Evolutionary conservation across 1,140 invertebrate genomes (phyloP), one percentile per base, ranked within the genome.

Genomic region (Galendromus occidentalis): DNA sequence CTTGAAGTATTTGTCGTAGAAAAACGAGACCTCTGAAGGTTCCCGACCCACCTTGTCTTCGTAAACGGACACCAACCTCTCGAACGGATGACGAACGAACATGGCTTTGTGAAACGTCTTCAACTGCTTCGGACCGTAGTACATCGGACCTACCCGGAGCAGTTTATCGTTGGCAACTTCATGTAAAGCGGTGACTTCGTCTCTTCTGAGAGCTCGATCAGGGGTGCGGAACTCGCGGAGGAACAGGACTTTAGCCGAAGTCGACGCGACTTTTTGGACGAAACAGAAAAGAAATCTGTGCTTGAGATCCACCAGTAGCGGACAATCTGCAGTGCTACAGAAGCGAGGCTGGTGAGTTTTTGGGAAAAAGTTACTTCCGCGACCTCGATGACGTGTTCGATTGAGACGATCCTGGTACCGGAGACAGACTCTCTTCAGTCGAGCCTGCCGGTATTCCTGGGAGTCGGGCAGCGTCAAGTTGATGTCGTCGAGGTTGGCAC

Each of bases 51-150:
- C 72, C 67, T 74, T 75, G 44, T 72, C 72, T 2, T 67, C 63
- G 66, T 72, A 75, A 17, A 69, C 72, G 30, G 73, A 75, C 9
- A 75, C 68, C 28, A 74, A 66, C n/a, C 74, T 65, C 25, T 72
- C 70, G 66, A 75, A 71, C 14, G 73, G 74, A 65, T 75, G 73
- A 7, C 73, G 69, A n/a, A 75, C 74, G 39, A 75, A 69, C 20
- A 74, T 69, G 42, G 72, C 70, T 65, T 74, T 75, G 67, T 68
- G 73, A 64, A 70, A 74, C n/a, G 63, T 22, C 33, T 64, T 64
- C 14, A 67, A 20, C 1, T 42, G 55, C n/a, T 69, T 64, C 1
- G 65, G 44, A 2, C 59, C 55, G 20, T 65, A 68, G 39, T 64
- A 70, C 64, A 67, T 64, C 1, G 70, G 68, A 39, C 70, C 68